Percentiles rank a stretch among this genome's conserved stretches.
Conservation (phyloP, 2,797 vertebrate species). For the Holocentrus rufus region DNA sequence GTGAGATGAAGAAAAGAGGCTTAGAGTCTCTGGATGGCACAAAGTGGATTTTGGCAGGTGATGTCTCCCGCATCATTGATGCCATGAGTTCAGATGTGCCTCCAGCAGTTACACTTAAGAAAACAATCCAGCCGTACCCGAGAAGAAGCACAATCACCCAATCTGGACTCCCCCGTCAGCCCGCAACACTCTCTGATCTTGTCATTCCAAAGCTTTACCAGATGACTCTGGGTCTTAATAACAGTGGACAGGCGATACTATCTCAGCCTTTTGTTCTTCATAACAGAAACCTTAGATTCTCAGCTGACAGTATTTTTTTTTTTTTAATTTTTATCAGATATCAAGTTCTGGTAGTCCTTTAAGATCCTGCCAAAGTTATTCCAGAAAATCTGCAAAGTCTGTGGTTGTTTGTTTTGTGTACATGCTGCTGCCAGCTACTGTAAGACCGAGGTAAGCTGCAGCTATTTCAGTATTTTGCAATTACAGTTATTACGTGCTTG, state of each 20-base stretch:
- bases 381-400: too few relatives aligned
- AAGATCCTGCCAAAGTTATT: too few relatives aligned
- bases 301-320: not conserved
- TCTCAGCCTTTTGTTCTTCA: not conserved
- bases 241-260: conserved; percentile 9
- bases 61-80: not conserved
- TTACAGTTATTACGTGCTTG: too few relatives aligned
- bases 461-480: too few relatives aligned
- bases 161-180: not conserved
- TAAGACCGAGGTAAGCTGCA: too few relatives aligned
- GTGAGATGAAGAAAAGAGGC: conserved; percentile 10
- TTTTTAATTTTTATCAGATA: not conserved
- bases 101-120: conserved; percentile 8
- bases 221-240: not conserved
- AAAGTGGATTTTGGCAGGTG: conserved; percentile 19
- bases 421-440: too few relatives aligned
- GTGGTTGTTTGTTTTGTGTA: too few relatives aligned
- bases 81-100: conserved; percentile 23
- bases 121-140: conserved; percentile 2
- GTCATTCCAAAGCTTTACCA: conserved; percentile 6
- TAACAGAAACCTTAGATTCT: not conserved
- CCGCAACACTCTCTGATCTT: conserved; percentile 4
- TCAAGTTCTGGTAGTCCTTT: too few relatives aligned
- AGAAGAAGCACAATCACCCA: not conserved
- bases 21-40: conserved; percentile 16